Base-by-base conservation (phyloP, 2,888 invertebrate species). In the Melikaiella ostensackeni region DNA sequence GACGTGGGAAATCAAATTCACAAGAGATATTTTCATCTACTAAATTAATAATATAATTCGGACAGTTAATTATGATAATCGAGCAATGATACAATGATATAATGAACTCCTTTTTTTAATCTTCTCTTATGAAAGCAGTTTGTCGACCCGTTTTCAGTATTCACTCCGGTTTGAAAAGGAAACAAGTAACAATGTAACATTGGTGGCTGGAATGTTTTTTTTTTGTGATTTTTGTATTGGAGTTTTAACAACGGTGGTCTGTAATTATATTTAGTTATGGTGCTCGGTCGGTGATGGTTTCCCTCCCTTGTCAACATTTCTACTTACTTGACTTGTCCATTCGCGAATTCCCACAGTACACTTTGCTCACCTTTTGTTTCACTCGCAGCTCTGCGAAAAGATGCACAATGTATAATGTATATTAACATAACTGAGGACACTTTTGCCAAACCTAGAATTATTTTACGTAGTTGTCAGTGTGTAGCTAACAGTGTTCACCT, bases 111-210 rank as follows among this genome's bases (percentile, higher is more conserved):
- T 46, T 7, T 57, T 57, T 21, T 57, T 57, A n/a, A n/a, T n/a
- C n/a, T n/a, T 21, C 11, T 57, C 13, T 13, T 57, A 24, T 57
- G 13, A 13, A 57, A 57, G 57, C 13, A 70, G 30, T 50, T 70
- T 30, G 6, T 50, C 70, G 70, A 50, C 74, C 79, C 80, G 79
- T 84, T 86, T 78, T 73, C 83, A 81, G 84, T 87, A 82, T 86
- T 82, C 84, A 82, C 84, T 82, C 79, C 30, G 19, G n/a, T 50
- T 70, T 30, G 30, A 50, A 50, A 70, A 70, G n/a, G 11, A 57
- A 57, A 50, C 21, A 70, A 70, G 70, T 70, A 70, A 70, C 70
- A 70, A 50, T 70, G 70, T 70, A 70, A 70, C 64, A 70, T 70
- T 70, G 70, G 70, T 70, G 70, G 70, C 46, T 70, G 70, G 70